Evolutionary conservation across 2,797 vertebrate species (phyloP), one percentile per base, ranked within the genome.

Genomic region (Arremon aurantiirostris): DNA sequence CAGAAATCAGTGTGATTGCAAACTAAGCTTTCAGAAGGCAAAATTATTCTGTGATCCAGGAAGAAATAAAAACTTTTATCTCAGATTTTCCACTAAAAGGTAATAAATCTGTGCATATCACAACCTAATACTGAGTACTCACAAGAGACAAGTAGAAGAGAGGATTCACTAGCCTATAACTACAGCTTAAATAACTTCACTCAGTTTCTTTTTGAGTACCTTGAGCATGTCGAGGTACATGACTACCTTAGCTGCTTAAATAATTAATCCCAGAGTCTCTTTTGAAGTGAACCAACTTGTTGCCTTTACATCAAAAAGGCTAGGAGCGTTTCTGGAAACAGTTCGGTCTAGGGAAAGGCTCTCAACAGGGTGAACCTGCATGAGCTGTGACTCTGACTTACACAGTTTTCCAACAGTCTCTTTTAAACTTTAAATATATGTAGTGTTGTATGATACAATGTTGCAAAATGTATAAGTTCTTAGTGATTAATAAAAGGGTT

Each of bases 221-320:
- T 60, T 56, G 9, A 75, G 34, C 0, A 0, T 22, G 14, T 47
- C 5, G 7, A 79, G 42, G 6, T 82, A 56, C 9, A 21, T 19
- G 35, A 60, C 66, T 72, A 53, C 8, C 30, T 44, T 63, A 2
- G 0, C 44, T 59, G n/a, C 21, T 37, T 92, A 72, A 82, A 49
- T 60, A 85, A 77, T 87, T 85, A 76, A 66, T 55, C 18, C 18
- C 52, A 52, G 28, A 72, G 35, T 7, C 16, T 59, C 66, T 79
- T 84, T 55, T 81, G 42, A 89, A 91, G 35, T n/a, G 79, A 87
- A 87, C 4, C 11, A 80, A 27, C n/a, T 71, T 72, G 14, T 34
- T 87, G 15, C 26, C n/a, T 50, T 72, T 59, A 30, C 12, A 89
- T 19, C 12, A 63, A 92, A 90, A 68, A 72, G 39, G 8, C 24